phyloP scores from a whole-genome alignment of 2,113 vertebrate genomes.

The Ovibos moschatus region DNA sequence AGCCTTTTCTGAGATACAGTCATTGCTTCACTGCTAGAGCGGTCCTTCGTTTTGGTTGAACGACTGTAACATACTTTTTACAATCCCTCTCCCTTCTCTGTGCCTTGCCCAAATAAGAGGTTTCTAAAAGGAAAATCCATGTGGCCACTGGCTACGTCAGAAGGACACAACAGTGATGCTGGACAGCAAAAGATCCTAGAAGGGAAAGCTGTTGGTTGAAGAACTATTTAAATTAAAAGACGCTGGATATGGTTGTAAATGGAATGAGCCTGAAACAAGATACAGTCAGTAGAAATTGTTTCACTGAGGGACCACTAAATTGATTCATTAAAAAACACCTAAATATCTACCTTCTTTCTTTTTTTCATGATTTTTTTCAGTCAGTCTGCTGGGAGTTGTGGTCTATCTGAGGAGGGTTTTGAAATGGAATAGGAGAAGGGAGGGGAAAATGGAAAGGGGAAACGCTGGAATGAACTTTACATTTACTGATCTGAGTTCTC shows the following conservation, averaged over 20 bases:
- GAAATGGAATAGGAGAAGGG: background rate
- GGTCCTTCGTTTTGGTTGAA: background rate
- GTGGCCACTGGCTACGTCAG: background rate
- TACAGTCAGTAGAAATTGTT: background rate
- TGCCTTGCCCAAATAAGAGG: background rate
- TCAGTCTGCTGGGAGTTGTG: background rate
- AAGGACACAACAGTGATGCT: background rate
- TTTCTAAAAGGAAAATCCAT: background rate
- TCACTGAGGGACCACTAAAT: background rate
- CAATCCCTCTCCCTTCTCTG: rapidly evolving
- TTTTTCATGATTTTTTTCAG: background rate
- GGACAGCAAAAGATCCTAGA: background rate
- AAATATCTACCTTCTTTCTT: background rate
- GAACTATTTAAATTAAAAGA: background rate
- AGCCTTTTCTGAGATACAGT: background rate
- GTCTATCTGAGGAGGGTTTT: background rate
- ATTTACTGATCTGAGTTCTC: too few relatives aligned
- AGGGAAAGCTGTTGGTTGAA: background rate
- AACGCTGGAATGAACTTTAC: background rate
- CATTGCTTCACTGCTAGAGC: background rate
- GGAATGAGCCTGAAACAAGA: background rate
- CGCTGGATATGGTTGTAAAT: background rate
- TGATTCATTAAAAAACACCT: background rate
- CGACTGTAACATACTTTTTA: background rate
- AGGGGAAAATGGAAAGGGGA: rapidly evolving